Conservation (phyloP, 2,888 invertebrate species). For the Aporophyla lueneburgensis region DNA sequence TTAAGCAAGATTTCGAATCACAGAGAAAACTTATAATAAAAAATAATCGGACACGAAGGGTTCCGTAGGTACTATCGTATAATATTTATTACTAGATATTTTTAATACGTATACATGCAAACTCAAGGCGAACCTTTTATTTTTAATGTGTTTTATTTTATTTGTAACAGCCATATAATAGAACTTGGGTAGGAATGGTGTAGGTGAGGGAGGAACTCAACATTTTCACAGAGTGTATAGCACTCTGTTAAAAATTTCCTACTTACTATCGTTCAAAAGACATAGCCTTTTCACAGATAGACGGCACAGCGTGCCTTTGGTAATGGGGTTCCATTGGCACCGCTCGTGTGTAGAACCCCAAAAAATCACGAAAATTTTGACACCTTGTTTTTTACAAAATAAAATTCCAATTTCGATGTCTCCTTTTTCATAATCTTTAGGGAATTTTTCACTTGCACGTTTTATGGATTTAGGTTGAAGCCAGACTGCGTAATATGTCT, state of each 20-base stretch:
- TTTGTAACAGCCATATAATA: neutral
- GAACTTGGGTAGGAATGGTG: no score
- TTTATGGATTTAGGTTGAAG: constrained; percentile 7
- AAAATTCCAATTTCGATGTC: neutral
- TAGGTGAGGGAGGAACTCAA: no score
- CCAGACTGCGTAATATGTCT: constrained; percentile 28
- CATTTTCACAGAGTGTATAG: no score
- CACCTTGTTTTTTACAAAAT: neutral
- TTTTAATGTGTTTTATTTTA: no score
- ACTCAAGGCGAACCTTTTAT: neutral
- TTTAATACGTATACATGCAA: neutral
- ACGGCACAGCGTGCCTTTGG: neutral
- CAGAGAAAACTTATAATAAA: neutral
- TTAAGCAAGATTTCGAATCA: neutral
- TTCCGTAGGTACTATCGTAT: neutral
- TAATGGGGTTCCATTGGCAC: neutral
- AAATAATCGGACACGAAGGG: neutral
- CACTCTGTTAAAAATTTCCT: neutral
- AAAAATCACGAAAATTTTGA: neutral
- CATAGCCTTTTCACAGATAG: neutral
- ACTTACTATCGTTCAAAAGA: neutral
- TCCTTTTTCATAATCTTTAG: neutral
- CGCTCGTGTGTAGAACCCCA: neutral
- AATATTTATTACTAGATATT: neutral
- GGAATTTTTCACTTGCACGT: neutral